These are phyloP conservation scores for Agapornis canus DNA, from an alignment of 2,797 vertebrate genomes.

Conservation along the genomic window DNA sequence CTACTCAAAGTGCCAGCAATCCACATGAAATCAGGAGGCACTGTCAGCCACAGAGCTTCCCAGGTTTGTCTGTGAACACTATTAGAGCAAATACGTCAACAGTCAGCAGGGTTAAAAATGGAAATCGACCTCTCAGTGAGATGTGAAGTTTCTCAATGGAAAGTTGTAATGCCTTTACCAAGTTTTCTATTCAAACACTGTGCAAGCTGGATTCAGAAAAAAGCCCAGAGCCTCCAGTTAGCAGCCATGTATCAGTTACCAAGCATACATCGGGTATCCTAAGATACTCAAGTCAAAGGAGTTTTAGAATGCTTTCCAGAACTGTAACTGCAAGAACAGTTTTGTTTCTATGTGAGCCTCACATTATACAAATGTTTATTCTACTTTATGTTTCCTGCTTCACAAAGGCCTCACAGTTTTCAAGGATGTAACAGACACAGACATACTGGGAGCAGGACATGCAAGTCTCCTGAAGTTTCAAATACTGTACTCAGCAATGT, in stretches of 20 bases:
- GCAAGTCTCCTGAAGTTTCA: not conserved
- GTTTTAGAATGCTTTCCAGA: constrained; percentile 8
- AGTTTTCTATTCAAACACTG: not conserved
- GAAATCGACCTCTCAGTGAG: constrained; percentile 20
- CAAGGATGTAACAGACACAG: not conserved
- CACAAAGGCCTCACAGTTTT: not conserved
- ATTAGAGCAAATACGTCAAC: not conserved
- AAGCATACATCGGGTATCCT: not conserved
- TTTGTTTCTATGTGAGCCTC: constrained; percentile 39
- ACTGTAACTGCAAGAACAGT: not conserved
- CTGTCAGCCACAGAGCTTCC: not conserved
- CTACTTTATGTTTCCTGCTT: not conserved
- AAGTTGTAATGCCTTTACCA: not conserved
- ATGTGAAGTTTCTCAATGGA: constrained; percentile 27
- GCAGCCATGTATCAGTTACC: not conserved
- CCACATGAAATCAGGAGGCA: not conserved
- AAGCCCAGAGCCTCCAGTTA: not conserved
- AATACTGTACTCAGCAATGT: not conserved
- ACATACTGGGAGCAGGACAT: not conserved
- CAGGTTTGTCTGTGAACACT: not conserved
- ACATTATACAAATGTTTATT: not conserved
- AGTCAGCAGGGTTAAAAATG: not conserved
- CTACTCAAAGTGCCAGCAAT: not conserved
- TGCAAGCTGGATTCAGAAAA: not conserved
- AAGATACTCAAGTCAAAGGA: not conserved